phyloP scores from a whole-genome alignment of 2,113 vertebrate genomes.

The Mesocricetus auratus region DNA sequence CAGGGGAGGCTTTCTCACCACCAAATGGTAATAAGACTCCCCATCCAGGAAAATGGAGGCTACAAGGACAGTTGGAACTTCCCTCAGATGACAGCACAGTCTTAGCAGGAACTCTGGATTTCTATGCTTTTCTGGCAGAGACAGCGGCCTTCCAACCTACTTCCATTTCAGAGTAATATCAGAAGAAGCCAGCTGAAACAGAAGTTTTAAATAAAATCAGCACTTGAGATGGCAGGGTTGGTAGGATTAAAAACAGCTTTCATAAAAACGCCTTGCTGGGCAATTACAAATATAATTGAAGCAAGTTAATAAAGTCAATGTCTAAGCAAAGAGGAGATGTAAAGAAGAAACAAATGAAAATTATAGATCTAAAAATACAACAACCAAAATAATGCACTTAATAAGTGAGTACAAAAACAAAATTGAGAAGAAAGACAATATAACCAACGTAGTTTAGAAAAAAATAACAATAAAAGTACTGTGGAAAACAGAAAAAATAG shows the following conservation, averaged over 20 bases:
- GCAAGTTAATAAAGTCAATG: conserved; percentile 41
- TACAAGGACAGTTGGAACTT: neutral
- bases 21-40: conserved; percentile 7
- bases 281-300: conserved; percentile 40
- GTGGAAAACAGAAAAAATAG: conserved; percentile 20
- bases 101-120: neutral
- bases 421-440: conserved; percentile 27
- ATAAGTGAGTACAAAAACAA: neutral
- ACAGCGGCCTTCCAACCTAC: neutral
- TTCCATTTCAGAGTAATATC: neutral
- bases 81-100: conserved; percentile 10
- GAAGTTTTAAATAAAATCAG: conserved; percentile 48
- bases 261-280: conserved; percentile 18
- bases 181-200: neutral
- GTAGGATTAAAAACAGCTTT: conserved; percentile 37
- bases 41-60: neutral
- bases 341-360: conserved; percentile 32
- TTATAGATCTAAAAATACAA: conserved; percentile 26
- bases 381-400: conserved; percentile 29
- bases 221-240: neutral
- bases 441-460: conserved; percentile 11
- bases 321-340: neutral
- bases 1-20: conserved; percentile 1
- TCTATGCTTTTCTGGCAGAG: neutral
- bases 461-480: conserved; percentile 45